Conservation (phyloP, 2,888 invertebrate genomes). For the Rhamnusium bicolor region DNA sequence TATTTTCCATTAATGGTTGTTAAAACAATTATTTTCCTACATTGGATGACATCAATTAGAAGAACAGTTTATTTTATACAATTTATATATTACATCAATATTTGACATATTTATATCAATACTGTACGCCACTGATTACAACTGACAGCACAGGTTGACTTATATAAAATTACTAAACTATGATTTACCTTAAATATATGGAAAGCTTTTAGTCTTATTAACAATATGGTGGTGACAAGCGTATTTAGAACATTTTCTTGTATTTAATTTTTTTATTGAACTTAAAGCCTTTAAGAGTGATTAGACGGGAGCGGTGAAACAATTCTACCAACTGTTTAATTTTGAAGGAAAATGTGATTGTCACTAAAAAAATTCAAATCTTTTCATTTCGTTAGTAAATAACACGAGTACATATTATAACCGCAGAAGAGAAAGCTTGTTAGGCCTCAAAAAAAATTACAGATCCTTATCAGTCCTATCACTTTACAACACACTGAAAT, state of each 20-base stretch:
- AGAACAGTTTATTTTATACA: not conserved
- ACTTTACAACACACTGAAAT: no score
- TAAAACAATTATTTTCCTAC: no score
- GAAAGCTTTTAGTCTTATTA: not conserved
- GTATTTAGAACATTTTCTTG: not conserved
- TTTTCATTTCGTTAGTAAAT: no score
- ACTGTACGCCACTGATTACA: constrained; percentile 42
- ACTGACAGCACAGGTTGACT: constrained; percentile 41
- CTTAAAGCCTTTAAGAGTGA: not conserved
- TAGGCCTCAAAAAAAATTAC: no score
- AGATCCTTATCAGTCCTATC: no score
- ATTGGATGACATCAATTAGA: not conserved
- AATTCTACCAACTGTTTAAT: constrained; percentile 7
- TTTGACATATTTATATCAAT: not conserved
- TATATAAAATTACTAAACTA: constrained; percentile 8
- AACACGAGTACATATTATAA: no score
- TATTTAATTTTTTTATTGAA: constrained; percentile 4
- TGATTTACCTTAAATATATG: constrained; percentile 10
- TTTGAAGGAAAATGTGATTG: not conserved
- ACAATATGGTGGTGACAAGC: not conserved
- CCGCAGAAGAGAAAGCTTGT: no score
- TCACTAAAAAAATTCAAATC: constrained; percentile 4
- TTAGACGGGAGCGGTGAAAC: constrained; percentile 1
- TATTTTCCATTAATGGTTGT: no score
- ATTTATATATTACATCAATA: not conserved